Conservation (phyloP, 2,797 vertebrate species). For the Mus spretus region DNA sequence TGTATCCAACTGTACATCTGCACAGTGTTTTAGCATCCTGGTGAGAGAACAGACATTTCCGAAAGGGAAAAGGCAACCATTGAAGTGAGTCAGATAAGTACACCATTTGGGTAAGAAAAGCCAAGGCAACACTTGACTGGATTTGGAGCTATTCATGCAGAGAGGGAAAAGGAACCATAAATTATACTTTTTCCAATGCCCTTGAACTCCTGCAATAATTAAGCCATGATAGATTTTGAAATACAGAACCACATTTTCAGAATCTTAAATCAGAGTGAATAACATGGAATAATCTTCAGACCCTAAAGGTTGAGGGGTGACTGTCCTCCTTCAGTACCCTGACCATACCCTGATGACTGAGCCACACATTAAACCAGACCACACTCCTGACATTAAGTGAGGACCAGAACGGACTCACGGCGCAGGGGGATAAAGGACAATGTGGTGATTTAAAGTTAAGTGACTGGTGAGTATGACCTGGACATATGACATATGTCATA, state of each 20-base stretch:
- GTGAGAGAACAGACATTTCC: slow-evolving; percentile 83
- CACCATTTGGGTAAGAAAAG: slow-evolving; percentile 80
- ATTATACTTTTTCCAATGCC: slow-evolving; percentile 76
- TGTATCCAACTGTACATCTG: slow-evolving; percentile 79
- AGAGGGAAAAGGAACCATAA: slow-evolving; percentile 74
- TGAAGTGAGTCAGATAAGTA: slow-evolving; percentile 83
- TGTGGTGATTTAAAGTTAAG: slow-evolving; percentile 42
- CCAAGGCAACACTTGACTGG: slow-evolving; percentile 80
- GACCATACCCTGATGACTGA: not conserved
- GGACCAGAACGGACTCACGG: not conserved
- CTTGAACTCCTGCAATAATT: slow-evolving; percentile 75
- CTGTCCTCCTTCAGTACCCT: not conserved
- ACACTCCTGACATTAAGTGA: slow-evolving; percentile 35
- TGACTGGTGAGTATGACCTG: not conserved
- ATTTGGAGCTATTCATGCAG: slow-evolving; percentile 80
- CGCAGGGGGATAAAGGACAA: not conserved
- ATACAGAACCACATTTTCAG: slow-evolving; percentile 66
- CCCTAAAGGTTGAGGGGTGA: slow-evolving; percentile 56
- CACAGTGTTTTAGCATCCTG: slow-evolving; percentile 80
- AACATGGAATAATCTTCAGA: slow-evolving; percentile 44
- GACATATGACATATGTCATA: no score
- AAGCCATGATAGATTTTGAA: slow-evolving; percentile 73
- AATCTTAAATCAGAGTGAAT: slow-evolving; percentile 73
- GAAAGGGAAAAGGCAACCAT: slow-evolving; percentile 82
- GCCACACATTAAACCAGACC: slow-evolving; percentile 62